A percentile compares a stretch with the other conserved stretches of the same genome.
Conservation (phyloP, 1,140 invertebrate genomes). For the Penaeus chinensis region DNA sequence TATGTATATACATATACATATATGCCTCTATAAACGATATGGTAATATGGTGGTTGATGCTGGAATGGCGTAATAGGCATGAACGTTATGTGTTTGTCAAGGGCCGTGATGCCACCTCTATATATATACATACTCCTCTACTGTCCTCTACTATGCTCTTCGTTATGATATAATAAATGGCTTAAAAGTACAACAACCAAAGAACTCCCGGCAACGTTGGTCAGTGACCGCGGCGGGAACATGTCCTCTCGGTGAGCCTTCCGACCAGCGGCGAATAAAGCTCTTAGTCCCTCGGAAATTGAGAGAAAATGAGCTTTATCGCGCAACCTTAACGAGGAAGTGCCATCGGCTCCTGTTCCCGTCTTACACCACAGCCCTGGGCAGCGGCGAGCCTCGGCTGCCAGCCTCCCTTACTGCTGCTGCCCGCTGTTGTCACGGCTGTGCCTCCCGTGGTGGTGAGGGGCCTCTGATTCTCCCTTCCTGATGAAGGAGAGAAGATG, state of each 20-base stretch:
- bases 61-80: constrained; percentile 62
- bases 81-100: constrained; percentile 56
- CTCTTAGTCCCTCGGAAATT: constrained; percentile 32
- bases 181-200: constrained; percentile 25
- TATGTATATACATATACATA: neutral
- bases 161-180: constrained; percentile 26
- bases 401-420: too few relatives aligned
- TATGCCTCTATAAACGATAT: constrained; percentile 41
- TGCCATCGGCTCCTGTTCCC: too few relatives aligned
- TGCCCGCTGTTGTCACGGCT: too few relatives aligned
- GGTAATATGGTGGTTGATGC: constrained; percentile 58
- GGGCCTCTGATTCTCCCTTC: too few relatives aligned
- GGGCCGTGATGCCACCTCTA: constrained; percentile 52
- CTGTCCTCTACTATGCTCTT: constrained; percentile 37
- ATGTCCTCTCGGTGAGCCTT: constrained; percentile 36
- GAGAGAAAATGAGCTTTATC: constrained; percentile 52
- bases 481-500: too few relatives aligned
- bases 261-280: constrained; percentile 31
- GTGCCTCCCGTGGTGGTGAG: too few relatives aligned
- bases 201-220: constrained; percentile 42
- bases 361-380: too few relatives aligned
- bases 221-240: constrained; percentile 17
- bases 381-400: too few relatives aligned
- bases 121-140: constrained; percentile 29
- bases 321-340: neutral